phyloP scores from a whole-genome alignment of 2,888 invertebrate species.

The Pteria penguin region DNA sequence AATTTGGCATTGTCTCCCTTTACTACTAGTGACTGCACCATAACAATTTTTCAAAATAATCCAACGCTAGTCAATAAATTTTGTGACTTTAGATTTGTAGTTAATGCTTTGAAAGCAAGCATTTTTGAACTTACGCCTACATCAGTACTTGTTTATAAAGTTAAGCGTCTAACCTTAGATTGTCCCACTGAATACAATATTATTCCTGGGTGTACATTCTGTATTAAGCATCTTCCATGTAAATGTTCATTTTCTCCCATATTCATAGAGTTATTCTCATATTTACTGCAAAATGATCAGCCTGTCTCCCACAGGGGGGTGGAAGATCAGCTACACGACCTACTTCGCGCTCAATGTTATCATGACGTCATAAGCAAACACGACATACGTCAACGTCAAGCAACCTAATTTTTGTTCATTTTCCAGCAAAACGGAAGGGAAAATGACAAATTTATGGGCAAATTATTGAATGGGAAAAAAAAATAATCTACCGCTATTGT shows the following conservation, averaged over 20 bases:
- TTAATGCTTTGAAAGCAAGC: slow-evolving; percentile 2
- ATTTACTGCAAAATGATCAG: too few species aligned
- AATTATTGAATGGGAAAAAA: too few species aligned
- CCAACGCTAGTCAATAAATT: not conserved
- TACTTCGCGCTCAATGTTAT: too few species aligned
- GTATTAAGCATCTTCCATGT: slow-evolving; percentile 29
- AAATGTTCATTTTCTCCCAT: slow-evolving; percentile 16
- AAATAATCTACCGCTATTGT: too few species aligned
- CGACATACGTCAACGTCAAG: too few species aligned
- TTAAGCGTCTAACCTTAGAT: slow-evolving; percentile 12
- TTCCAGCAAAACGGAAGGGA: too few species aligned
- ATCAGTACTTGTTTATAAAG: slow-evolving; percentile 27
- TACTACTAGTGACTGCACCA: not conserved
- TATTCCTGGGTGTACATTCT: slow-evolving; percentile 28
- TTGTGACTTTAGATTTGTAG: slow-evolving; percentile 22
- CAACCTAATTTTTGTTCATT: too few species aligned
- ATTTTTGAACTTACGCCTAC: slow-evolving; percentile 19
- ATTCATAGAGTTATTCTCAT: too few species aligned
- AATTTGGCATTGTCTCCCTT: slow-evolving; percentile 12
- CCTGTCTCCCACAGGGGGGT: too few species aligned
- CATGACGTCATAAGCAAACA: too few species aligned
- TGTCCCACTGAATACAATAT: slow-evolving; percentile 23
- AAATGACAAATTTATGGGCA: too few species aligned
- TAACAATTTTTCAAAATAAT: slow-evolving; percentile 17
- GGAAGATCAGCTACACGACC: too few species aligned